Evolutionary conservation across 2,113 vertebrate species (phyloP), one percentile per base, ranked within the genome.

Genomic region (Eira barbara): DNA sequence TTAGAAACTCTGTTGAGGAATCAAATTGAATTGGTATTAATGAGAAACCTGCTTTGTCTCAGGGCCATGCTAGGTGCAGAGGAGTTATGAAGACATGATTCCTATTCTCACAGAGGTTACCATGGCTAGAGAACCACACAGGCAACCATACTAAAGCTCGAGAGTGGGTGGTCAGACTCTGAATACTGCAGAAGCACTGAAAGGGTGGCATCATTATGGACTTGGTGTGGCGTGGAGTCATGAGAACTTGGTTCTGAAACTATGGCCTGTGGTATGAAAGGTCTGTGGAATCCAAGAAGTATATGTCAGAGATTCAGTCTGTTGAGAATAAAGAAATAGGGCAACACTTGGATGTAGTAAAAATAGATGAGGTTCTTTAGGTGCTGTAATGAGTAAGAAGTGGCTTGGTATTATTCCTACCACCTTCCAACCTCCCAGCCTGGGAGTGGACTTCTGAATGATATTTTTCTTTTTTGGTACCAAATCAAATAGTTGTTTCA

Each of bases 401-500:
- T 79, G 59, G 55, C 59, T 89, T 81, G 34, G 71, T 73, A 67
- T 95, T 84, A n/a, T 59, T 65, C 47, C 57, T 8, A 13, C 14
- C 13, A 25, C 0, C 34, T 65, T 29, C 20, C 69, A n/a, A 11
- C 31, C 36, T 76, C 31, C 69, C 21, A 91, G 74, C 11, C 85
- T 93, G 39, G 21, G 31, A 74, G 34, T 36, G 45, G 76, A 76
- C 79, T 52, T 34, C 8, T 65, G 13, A 74, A 63, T 69, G 29
- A 67, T 74, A 39, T 23, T 67, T 95, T 63, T 81, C n/a, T 29
- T 76, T 93, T 63, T 23, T 34, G 6, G 15, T 52, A 85, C 34
- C 4, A 96, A 91, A 96, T 73, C 45, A 65, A 67, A 91, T 81
- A 57, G 63, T 63, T 91, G 45, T 95, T 92, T 76, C 91, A 25